Percentiles rank a stretch among this genome's conserved stretches.
phyloP scores from a whole-genome alignment of 2,888 invertebrate genomes.

The Halictus ligatus region DNA sequence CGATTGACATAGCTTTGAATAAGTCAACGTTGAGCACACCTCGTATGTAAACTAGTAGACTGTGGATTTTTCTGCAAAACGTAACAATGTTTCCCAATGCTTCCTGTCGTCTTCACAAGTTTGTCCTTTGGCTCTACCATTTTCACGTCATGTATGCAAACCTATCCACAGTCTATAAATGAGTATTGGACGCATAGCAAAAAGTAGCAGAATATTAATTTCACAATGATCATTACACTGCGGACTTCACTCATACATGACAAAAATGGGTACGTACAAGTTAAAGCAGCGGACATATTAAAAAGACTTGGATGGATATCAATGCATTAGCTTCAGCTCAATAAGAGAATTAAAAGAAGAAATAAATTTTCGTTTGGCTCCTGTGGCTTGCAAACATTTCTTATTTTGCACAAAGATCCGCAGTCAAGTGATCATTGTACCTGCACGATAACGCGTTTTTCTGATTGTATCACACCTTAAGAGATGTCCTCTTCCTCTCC shows the following conservation, averaged over 20 bases:
- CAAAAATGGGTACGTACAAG: no score
- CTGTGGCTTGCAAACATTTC: no score
- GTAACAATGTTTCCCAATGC: background rate
- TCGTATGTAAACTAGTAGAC: background rate
- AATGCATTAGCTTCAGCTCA: no score
- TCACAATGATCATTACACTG: background rate
- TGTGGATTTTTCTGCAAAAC: background rate
- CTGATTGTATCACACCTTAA: slow-evolving; percentile 42
- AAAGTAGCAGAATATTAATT: background rate
- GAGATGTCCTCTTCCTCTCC: background rate
- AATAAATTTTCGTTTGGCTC: no score
- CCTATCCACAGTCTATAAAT: background rate
- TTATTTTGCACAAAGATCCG: no score
- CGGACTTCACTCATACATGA: no score
- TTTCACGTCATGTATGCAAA: background rate
- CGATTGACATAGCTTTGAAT: no score
- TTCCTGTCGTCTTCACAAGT: background rate
- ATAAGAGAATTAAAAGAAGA: no score
- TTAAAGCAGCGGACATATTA: no score
- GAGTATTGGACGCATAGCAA: background rate
- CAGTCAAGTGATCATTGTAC: background rate
- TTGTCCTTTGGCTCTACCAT: background rate
- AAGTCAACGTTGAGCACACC: background rate
- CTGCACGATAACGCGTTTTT: slow-evolving; percentile 18
- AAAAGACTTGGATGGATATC: no score